Evolutionary conservation across 1,140 invertebrate genomes (phyloP).

Genomic region (Brachionus sp.): DNA sequence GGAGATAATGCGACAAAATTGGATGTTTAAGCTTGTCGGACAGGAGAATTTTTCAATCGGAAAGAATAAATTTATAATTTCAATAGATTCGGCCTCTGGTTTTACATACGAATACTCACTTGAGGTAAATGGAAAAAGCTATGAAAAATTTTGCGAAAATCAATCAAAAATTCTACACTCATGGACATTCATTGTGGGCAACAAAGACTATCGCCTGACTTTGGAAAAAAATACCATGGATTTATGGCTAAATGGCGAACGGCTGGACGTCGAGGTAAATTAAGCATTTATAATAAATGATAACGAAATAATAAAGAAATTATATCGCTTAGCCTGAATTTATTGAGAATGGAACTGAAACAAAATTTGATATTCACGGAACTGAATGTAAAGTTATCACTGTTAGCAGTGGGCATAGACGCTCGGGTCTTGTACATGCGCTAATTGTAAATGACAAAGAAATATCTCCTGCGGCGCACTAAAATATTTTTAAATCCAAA

Average conservation of each 20-base stretch:
- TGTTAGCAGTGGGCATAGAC: slow-evolving; percentile 23
- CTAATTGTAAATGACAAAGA: slow-evolving; percentile 42
- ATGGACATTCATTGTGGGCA: slow-evolving; percentile 63
- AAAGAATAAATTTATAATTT: slow-evolving; percentile 62
- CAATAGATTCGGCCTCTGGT: slow-evolving; percentile 72
- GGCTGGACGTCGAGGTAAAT: slow-evolving; percentile 66
- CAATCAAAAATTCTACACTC: slow-evolving; percentile 69
- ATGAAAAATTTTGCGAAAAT: slow-evolving; percentile 73
- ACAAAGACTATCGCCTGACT: slow-evolving; percentile 64
- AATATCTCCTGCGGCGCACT: neutral
- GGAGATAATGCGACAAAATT: slow-evolving; percentile 73
- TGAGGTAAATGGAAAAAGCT: slow-evolving; percentile 66
- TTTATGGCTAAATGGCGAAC: slow-evolving; percentile 73
- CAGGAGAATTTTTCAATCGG: slow-evolving; percentile 66
- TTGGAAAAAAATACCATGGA: slow-evolving; percentile 74
- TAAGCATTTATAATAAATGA: neutral
- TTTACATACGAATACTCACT: slow-evolving; percentile 76
- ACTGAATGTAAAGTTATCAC: neutral
- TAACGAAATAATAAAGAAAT: neutral
- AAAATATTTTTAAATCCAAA: neutral
- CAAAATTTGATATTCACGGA: neutral
- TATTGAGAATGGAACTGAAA: slow-evolving; percentile 42
- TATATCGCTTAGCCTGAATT: slow-evolving; percentile 31
- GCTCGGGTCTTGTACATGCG: slow-evolving; percentile 34
- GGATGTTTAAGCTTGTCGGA: slow-evolving; percentile 84